Evolutionary conservation across 2,113 vertebrate species (phyloP).

Genomic region (Jaculus jaculus): DNA sequence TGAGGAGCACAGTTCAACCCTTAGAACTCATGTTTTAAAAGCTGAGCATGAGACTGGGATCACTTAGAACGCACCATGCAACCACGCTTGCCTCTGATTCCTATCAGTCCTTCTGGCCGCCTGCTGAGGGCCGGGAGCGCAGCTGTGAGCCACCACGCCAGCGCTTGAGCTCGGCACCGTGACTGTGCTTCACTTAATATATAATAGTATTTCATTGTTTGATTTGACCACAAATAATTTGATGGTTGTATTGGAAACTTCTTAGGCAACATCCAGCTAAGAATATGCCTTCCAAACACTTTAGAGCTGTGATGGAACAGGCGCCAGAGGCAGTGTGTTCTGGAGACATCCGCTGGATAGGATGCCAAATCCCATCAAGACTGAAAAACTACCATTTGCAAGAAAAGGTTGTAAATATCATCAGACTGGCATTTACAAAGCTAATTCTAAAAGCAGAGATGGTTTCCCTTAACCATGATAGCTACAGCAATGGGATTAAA

Average conservation of each 20-base stretch:
- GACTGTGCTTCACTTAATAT: neutral
- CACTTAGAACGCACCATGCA: too few relatives aligned
- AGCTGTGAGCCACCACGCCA: too few relatives aligned
- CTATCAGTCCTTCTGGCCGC: too few relatives aligned
- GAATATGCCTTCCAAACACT: neutral
- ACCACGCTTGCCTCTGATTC: too few relatives aligned
- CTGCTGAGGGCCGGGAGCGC: too few relatives aligned
- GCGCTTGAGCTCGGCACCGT: too few relatives aligned
- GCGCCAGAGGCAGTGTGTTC: too few relatives aligned
- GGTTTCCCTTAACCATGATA: neutral
- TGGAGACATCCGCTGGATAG: too few relatives aligned
- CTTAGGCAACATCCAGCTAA: neutral
- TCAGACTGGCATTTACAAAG: neutral
- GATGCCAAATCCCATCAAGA: neutral
- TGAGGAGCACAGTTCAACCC: too few relatives aligned
- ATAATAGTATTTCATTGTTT: neutral
- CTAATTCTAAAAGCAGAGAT: neutral
- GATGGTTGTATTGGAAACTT: conserved; percentile 4
- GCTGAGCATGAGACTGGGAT: too few relatives aligned
- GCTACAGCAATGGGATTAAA: conserved; percentile 1
- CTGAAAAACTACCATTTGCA: neutral
- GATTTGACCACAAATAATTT: neutral
- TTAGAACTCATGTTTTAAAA: too few relatives aligned
- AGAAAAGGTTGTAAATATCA: neutral
- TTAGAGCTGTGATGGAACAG: neutral